Base-by-base conservation (phyloP, 2,888 invertebrate species). In the Tortrix viridana region DNA sequence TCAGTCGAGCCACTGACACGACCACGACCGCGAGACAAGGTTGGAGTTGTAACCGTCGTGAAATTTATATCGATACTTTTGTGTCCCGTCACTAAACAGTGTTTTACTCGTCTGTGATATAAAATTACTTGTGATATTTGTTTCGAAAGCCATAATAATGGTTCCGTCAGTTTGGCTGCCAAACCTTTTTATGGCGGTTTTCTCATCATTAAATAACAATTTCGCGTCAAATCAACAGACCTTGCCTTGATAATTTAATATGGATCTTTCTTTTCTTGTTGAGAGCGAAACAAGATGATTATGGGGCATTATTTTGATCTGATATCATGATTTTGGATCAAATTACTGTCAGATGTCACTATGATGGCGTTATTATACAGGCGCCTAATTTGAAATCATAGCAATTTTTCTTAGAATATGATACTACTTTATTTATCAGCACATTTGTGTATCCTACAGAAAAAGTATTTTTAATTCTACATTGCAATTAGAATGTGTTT, bases 81-180 rank as follows among this genome's bases (percentile, higher is more conserved):
- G 12, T 2, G 6, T 5, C 32, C 26, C 53, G 0, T 53, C 58
- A 41, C 63, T 58, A 57, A 4, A 32, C 32, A 32, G 32, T 32
- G 32, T 32, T 32, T 32, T 32, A 19, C 22, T 50, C 49, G 49
- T 61, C 57, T 65, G 20, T 47, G 57, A 57, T 55, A 47, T 56
- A 58, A 62, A 66, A 65, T 66, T 60, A 61, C 68, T 66, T 53
- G 59, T 65, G 41, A 66, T 46, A 67, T 67, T 66, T 62, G 49
- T 65, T 66, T 66, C 57, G 67, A 68, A 68, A 68, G 67, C 65
- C 50, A 58, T 63, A 63, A 68, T 65, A 54, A 67, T 67, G 65
- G 61, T 65, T 58, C 49, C 44, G 32, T 65, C 58, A 49, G 23
- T 23, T 41, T 32, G 52, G 46, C 56, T 49, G 52, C 38, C 44